Evolutionary conservation across 2,797 vertebrate species (phyloP), one percentile per base, ranked within the genome.

Genomic region (Rousettus madagascariensis): DNA sequence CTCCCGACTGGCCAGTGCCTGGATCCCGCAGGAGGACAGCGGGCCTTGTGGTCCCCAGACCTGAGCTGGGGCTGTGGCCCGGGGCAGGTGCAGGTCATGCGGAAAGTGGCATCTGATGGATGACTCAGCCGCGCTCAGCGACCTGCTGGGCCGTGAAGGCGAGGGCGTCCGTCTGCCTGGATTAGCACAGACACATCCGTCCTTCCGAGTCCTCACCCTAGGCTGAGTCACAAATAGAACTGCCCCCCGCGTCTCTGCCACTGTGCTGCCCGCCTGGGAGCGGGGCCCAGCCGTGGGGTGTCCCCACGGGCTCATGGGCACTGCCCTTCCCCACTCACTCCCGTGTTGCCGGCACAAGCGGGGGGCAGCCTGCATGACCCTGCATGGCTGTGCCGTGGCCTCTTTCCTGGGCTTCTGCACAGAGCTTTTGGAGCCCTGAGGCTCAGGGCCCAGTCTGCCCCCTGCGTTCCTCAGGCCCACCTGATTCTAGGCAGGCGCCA

Each of bases 261-360:
- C 59, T 0, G 5, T 28, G 61, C 10, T 15, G 6, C 77, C 68
- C 1, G 3, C 26, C 13, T 9, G 0, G 26, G 26, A 12, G 43
- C n/a, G 33, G n/a, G 11, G 26, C 36, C 74, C 24, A 41, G 9
- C 36, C 1, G 2, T 17, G 17, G 5, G 59, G 46, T 3, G 4
- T 13, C 36, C 38, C 71, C 28, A 0, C 15, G 20, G 36, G 33
- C 6, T 4, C 1, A 0, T 6, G 46, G 12, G 46, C 46, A 46
- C 46, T 46, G 46, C 46, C 46, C 46, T 46, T 12, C 46, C 46
- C 46, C 46, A 15, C 46, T 15, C 12, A 46, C 12, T 15, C 46
- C 12, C 3, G 12, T 15, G 46, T 46, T 0, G 12, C 46, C 46
- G 13, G 46, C 46, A 46, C 12, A 12, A 46, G 46, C 43, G 10